Base-by-base conservation (phyloP, 2,888 invertebrate genomes). In the Ormia ochracea region DNA sequence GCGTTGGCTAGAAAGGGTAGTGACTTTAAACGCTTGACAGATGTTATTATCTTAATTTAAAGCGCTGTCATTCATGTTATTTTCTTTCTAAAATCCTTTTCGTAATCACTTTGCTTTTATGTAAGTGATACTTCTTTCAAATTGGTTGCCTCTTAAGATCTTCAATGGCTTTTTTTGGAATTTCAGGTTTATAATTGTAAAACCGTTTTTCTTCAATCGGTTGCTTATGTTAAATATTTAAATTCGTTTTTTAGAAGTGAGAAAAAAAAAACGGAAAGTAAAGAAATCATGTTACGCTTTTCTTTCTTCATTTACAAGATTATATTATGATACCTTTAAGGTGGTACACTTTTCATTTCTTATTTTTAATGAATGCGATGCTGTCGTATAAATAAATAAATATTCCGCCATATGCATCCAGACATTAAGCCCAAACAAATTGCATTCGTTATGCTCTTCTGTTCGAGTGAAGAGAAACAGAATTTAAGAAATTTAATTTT, bases 361-460 rank as follows among this genome's bases (percentile, higher is more conserved):
- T 26, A 19, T 56, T 38, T 38, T 14, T 26, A 5, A 28, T 17
- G 41, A 41, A 59, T 48, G 63, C 21, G 33, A 61, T 56, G 63
- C 45, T 65, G 63, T 73, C 38, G 7, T 66, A 50, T 43, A 50
- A 48, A 43, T 52, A 50, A 48, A 43, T 52, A 33, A 26, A 28
- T 59, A 41, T 33, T 36, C 52, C 59, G 38, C 7, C 63, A 54
- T 48, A 28, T 78, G 66, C 52, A 54, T 19, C n/a, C 48, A 74
- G 73, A 58, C 74, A 58, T 54, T 58, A 79, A 59, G 33, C 76
- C 75, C 66, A 56, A 72, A 72, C 80, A 68, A 80, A 75, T 76
- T 66, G 76, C 68, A 76, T 80, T 80, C 61, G 80, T 76, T 80
- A 75, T 76, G 80, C 80, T 54, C 14, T 45, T 54, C 65, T 63